These are phyloP conservation scores for Oreohelix idahoensis DNA, from an alignment of 1,140 invertebrate genomes.

Conservation along the genomic window DNA sequence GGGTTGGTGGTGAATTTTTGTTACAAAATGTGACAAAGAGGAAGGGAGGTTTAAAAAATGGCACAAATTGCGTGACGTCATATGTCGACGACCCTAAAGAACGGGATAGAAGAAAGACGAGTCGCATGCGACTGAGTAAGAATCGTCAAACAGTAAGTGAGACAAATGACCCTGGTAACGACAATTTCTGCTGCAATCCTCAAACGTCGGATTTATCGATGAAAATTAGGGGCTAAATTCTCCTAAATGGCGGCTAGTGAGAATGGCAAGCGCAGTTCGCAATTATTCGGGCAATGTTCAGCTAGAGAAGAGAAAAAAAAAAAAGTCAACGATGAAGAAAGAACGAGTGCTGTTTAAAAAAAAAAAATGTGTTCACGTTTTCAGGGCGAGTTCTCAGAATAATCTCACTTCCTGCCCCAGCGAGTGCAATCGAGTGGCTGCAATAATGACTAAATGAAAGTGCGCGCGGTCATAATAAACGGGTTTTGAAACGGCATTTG, in stretches of 20 bases:
- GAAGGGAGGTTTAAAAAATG: too few relatives aligned
- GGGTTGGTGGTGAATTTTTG: too few relatives aligned
- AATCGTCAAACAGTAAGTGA: background rate
- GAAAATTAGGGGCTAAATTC: background rate
- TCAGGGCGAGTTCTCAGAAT: conserved; percentile 7
- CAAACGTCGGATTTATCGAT: background rate
- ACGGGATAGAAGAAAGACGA: too few relatives aligned
- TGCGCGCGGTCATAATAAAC: background rate
- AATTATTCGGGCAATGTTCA: background rate
- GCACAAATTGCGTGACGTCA: too few relatives aligned
- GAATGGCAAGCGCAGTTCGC: background rate
- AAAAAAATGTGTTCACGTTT: background rate
- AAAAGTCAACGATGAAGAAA: background rate
- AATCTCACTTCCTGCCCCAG: conserved; percentile 4
- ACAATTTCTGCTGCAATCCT: background rate
- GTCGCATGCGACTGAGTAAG: background rate
- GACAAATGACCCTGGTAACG: background rate
- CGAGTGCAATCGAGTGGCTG: conserved; percentile 8
- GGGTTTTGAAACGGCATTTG: background rate
- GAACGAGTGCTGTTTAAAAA: background rate
- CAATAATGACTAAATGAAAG: conserved; percentile 30
- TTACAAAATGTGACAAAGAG: too few relatives aligned
- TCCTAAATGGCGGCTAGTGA: background rate
- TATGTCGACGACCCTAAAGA: too few relatives aligned
- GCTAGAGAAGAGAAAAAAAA: background rate